These are phyloP conservation scores for Drosophila suzukii DNA, from an alignment of 1,140 invertebrate genomes.

Conservation along the genomic window DNA sequence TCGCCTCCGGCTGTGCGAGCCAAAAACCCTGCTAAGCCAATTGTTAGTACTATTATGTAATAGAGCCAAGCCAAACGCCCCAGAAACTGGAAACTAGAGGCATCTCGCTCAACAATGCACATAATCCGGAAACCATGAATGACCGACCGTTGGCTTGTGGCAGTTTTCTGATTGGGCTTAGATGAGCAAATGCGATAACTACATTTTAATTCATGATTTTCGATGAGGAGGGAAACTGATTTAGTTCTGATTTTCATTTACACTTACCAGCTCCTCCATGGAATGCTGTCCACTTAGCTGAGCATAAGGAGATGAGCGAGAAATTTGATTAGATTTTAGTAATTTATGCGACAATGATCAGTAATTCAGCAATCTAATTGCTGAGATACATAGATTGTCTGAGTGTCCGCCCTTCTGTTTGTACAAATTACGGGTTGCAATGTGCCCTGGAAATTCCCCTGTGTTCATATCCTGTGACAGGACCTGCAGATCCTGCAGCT, in stretches of 20 bases:
- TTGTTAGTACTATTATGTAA: conserved; percentile 24
- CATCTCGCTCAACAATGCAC: conserved; percentile 26
- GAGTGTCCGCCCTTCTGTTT: background rate
- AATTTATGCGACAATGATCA: conserved; percentile 12
- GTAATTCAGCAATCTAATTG: conserved; percentile 11
- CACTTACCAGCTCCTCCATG: conserved; percentile 74
- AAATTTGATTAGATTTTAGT: conserved; percentile 29
- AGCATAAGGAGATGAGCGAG: conserved; percentile 13
- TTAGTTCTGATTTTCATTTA: conserved; percentile 18
- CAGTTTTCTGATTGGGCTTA: conserved; percentile 9
- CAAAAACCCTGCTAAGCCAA: background rate
- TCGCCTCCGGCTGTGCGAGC: background rate
- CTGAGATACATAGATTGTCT: background rate
- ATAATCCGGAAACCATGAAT: conserved; percentile 12
- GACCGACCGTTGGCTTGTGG: conserved; percentile 1
- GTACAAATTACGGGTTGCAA: background rate
- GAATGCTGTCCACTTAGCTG: conserved; percentile 60
- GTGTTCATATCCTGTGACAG: conserved; percentile 4
- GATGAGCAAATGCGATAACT: conserved; percentile 32
- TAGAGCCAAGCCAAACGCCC: conserved; percentile 5
- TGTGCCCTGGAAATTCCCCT: background rate
- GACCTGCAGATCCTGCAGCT: background rate
- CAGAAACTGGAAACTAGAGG: background rate
- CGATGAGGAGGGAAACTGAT: background rate
- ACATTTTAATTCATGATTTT: conserved; percentile 20